Evolutionary conservation across 2,888 invertebrate genomes (phyloP).

Genomic region (Ochropacha duplaris): DNA sequence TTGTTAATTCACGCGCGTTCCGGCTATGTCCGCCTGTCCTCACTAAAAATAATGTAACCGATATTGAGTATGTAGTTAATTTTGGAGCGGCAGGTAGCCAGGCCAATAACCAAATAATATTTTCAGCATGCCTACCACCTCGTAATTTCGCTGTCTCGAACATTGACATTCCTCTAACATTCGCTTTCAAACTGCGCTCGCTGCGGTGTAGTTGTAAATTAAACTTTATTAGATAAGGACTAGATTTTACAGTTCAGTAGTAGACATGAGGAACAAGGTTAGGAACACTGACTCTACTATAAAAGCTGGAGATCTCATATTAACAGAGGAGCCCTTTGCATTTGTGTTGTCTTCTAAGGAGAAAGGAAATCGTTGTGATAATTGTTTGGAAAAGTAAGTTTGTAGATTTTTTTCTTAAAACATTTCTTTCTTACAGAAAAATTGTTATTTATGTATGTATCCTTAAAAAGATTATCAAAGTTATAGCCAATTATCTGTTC

Average conservation of each 20-base stretch:
- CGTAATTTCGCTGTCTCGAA: constrained; percentile 42
- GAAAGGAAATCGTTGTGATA: constrained; percentile 88
- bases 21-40: constrained; percentile 54
- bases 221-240: not conserved
- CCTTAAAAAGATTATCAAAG: too few relatives aligned
- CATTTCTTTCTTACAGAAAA: not conserved
- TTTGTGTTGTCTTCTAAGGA: constrained; percentile 88
- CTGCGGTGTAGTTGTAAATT: constrained; percentile 18
- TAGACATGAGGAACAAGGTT: constrained; percentile 71
- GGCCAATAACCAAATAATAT: constrained; percentile 56
- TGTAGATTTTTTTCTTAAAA: constrained; percentile 9
- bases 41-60: constrained; percentile 77
- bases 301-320: constrained; percentile 86
- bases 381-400: constrained; percentile 88
- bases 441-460: too few relatives aligned
- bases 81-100: constrained; percentile 63
- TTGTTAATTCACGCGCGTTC: constrained; percentile 39
- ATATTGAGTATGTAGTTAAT: constrained; percentile 55
- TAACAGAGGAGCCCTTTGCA: constrained; percentile 89
- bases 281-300: constrained; percentile 65
- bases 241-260: not conserved
- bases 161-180: constrained; percentile 56
- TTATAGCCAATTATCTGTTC: too few relatives aligned
- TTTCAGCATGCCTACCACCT: constrained; percentile 50
- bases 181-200: constrained; percentile 34